These are phyloP conservation scores for Oryzias woworae DNA, from an alignment of 2,113 vertebrate species.

Conservation along the genomic window DNA sequence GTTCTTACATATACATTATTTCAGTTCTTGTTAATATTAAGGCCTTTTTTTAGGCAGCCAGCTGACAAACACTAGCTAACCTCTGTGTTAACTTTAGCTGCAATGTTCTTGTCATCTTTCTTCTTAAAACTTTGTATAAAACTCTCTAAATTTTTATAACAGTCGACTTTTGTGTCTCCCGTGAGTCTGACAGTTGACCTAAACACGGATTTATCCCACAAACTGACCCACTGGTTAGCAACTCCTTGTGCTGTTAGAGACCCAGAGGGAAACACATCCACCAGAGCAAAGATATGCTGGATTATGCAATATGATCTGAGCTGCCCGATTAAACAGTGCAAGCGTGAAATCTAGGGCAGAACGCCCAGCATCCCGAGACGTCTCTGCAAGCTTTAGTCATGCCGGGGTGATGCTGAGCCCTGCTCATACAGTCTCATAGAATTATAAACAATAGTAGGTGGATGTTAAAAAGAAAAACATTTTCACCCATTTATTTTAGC, in stretches of 20 bases:
- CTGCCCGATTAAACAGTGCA: constrained; percentile 67
- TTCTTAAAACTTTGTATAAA: neutral
- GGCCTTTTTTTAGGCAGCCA: no score
- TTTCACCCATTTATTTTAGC: neutral
- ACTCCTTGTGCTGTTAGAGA: constrained; percentile 21
- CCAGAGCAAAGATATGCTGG: constrained; percentile 56
- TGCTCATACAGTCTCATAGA: constrained; percentile 40
- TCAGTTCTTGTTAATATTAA: no score
- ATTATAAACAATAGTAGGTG: constrained; percentile 14
- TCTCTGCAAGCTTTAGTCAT: constrained; percentile 46
- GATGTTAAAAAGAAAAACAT: constrained; percentile 2
- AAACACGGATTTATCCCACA: constrained; percentile 1
- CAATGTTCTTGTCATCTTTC: neutral
- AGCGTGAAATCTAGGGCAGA: constrained; percentile 71
- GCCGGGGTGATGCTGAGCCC: constrained; percentile 35
- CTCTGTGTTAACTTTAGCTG: neutral
- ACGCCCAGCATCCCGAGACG: constrained; percentile 57
- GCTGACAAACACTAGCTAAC: neutral
- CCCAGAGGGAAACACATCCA: constrained; percentile 38
- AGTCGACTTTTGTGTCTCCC: neutral
- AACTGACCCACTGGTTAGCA: neutral
- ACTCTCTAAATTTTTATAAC: neutral
- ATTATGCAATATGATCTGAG: constrained; percentile 64
- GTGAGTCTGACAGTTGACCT: constrained; percentile 1
- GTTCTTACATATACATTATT: no score